Conservation (phyloP, 1,140 invertebrate genomes). For the Drosophila athabasca region DNA sequence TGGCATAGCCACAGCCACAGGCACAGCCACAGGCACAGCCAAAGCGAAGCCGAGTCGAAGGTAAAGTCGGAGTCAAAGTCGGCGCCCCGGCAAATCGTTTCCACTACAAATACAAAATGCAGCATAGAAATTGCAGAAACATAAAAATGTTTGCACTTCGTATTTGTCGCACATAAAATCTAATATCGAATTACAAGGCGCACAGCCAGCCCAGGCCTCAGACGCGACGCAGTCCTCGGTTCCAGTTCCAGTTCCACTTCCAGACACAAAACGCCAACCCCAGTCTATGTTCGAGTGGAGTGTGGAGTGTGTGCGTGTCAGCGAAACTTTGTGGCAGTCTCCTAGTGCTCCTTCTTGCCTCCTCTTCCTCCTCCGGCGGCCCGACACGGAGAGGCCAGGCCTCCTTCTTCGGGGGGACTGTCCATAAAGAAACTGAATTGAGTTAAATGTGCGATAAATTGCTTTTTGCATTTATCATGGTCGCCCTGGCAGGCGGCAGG, state of each 20-base stretch:
- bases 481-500: conserved; percentile 50
- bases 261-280: not conserved
- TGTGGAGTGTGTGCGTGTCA: conserved; percentile 56
- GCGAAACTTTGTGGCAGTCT: conserved; percentile 70
- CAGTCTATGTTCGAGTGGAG: conserved; percentile 17
- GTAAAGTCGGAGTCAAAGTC: conserved; percentile 29
- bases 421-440: conserved; percentile 79
- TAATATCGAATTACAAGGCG: conserved; percentile 78
- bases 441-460: conserved; percentile 83
- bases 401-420: conserved; percentile 21
- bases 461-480: conserved; percentile 83
- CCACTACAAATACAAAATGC: conserved; percentile 67
- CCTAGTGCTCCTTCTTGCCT: conserved; percentile 3
- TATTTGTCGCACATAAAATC: conserved; percentile 82
- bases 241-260: no score
- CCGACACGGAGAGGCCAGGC: not conserved
- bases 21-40: no score
- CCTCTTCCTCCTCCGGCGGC: not conserved
- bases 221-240: no score
- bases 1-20: no score
- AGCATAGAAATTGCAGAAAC: conserved; percentile 74
- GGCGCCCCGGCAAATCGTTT: conserved; percentile 62
- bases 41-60: conserved; percentile 12
- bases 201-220: not conserved
- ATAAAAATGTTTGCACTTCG: conserved; percentile 82